Conservation (phyloP, 2,888 invertebrate species). For the Stenolophus ochropezus region DNA sequence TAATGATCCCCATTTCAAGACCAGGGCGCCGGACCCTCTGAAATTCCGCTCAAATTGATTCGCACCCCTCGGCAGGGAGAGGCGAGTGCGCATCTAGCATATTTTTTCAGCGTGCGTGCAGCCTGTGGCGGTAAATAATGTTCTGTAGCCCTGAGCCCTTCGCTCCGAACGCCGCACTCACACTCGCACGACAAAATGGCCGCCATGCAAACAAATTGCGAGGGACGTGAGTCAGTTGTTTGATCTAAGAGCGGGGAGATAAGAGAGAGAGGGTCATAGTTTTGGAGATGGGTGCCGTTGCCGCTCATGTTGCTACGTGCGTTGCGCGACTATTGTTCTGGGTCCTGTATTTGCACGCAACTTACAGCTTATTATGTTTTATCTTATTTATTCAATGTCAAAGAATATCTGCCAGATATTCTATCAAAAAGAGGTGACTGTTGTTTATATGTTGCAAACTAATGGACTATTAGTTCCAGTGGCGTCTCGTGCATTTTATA, state of each 20-base stretch:
- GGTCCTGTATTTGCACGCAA: too few relatives aligned
- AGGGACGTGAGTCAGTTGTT: slow-evolving; percentile 38
- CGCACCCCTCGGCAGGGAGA: not conserved
- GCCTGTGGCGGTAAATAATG: slow-evolving; percentile 56
- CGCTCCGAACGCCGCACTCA: not conserved
- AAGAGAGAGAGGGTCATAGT: slow-evolving; percentile 1
- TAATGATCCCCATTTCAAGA: not conserved
- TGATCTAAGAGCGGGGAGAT: slow-evolving; percentile 30
- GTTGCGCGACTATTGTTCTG: too few relatives aligned
- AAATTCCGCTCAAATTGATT: slow-evolving; percentile 41
- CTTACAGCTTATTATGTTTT: too few relatives aligned
- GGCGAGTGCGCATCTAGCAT: slow-evolving; percentile 49
- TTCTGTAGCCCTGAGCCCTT: slow-evolving; percentile 44
- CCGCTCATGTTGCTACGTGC: not conserved
- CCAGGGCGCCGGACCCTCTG: not conserved
- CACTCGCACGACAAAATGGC: slow-evolving; percentile 29
- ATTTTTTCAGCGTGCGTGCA: slow-evolving; percentile 45
- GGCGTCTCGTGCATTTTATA: too few relatives aligned
- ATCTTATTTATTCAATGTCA: too few relatives aligned
- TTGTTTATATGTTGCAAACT: too few relatives aligned
- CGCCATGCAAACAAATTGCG: slow-evolving; percentile 16
- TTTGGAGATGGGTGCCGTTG: not conserved
- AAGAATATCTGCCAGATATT: too few relatives aligned
- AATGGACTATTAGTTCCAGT: too few relatives aligned
- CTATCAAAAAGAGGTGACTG: too few relatives aligned